Base-by-base conservation (phyloP, 2,888 invertebrate species). In the Dasypolia templi region DNA sequence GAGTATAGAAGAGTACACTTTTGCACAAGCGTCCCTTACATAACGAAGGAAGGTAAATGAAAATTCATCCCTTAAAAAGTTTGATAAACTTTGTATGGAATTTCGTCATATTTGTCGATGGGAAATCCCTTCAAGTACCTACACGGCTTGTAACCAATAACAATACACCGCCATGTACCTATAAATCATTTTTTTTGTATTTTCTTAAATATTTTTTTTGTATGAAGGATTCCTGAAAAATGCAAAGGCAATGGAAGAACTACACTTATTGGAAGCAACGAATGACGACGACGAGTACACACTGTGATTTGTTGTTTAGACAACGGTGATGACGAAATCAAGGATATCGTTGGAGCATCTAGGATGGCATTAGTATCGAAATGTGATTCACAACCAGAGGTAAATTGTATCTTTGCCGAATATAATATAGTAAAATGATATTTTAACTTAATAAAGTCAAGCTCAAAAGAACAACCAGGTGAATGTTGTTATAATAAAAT, bases 231-330 rank as follows among this genome's bases (percentile, higher is more conserved):
- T 93, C 5, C 7, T 75, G 11, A 84, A 86, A 55, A 92, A 70
- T 59, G 59, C 83, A 26, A 84, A 87, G 49, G 90, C 93, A 0
- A 35, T 89, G 5, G 72, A 80, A n/a, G 92, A 92, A 81, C 49
- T 84, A 12, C 51, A 46, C 2, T 11, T 83, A n/a, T 19, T n/a
- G 29, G 1, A 39, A 4, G 1, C 7, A 4, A 22, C 44, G 74
- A 79, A 62, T 9, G 56, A 79, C 3, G 72, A 81, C 4, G 65
- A n/a, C n/a, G 76, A 4, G 76, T 77, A 42, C 79, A 87, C 29
- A 80, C 84, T 17, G 77, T 85, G 0, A 77, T 92, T 26, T 93
- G 93, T 80, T 91, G 90, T 59, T 56, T 87, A 1, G 93, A 93
- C 49, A 88, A 89, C 14, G 86, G 79, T 3, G 77, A 83, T 22